A percentile compares a stretch with the other conserved stretches of the same genome.
Evolutionary conservation across 2,797 vertebrate genomes (phyloP).

Genomic region (Characodon lateralis): DNA sequence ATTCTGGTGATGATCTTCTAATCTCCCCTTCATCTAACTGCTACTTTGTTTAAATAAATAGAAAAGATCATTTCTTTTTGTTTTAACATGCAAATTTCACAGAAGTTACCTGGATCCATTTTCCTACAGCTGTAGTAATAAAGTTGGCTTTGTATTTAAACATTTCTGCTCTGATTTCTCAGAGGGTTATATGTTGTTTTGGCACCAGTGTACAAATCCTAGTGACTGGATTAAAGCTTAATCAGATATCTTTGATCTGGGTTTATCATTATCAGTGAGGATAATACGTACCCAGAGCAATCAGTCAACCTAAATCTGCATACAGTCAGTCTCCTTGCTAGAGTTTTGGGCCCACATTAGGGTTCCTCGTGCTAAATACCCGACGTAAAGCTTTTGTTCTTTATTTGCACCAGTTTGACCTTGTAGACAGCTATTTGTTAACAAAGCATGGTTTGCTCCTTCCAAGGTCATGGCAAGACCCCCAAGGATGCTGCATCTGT

Average conservation of each 20-base stretch:
- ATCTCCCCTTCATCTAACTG: not conserved
- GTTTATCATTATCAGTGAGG: not conserved
- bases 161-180: conserved; percentile 5
- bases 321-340: not conserved
- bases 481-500: conserved; percentile 98
- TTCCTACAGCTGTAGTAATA: too few relatives aligned
- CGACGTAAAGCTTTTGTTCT: not conserved
- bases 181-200: not conserved
- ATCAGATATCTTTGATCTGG: not conserved
- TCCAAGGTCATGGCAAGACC: conserved; percentile 95
- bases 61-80: not conserved
- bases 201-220: not conserved
- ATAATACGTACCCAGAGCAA: not conserved
- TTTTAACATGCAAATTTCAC: not conserved
- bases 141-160: not conserved
- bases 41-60: not conserved
- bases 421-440: not conserved
- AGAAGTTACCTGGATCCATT: not conserved
- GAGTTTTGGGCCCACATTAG: not conserved
- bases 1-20: not conserved
- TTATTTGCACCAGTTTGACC: not conserved
- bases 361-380: not conserved
- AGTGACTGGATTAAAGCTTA: not conserved
- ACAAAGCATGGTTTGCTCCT: conserved; percentile 1
- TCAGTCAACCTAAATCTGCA: not conserved